Percentiles rank a stretch among this genome's conserved stretches.
Conservation (phyloP, 1,140 invertebrate species). For the Temnothorax nylanderi region DNA sequence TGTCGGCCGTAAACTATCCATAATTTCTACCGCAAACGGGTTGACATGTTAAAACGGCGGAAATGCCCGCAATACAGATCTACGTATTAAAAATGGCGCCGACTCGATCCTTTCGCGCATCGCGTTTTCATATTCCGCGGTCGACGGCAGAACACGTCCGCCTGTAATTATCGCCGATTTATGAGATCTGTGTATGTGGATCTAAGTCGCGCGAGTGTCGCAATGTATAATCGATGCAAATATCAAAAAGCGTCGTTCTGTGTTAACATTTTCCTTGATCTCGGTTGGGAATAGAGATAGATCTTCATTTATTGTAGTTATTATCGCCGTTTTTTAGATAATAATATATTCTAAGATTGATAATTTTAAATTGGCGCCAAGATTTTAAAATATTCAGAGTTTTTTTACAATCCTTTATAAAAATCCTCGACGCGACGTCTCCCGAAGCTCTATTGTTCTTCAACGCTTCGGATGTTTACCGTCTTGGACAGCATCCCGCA, state of each 20-base stretch:
- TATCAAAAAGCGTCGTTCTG: not conserved
- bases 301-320: not conserved
- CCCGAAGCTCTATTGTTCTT: not conserved
- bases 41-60: conserved; percentile 63
- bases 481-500: not conserved
- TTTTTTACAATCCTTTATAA: not conserved
- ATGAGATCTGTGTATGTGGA: conserved; percentile 37
- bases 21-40: conserved; percentile 19
- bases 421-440: not conserved
- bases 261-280: not conserved
- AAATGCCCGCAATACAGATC: conserved; percentile 17
- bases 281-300: not conserved
- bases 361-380: not conserved
- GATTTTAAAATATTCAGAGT: not conserved
- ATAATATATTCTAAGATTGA: not conserved
- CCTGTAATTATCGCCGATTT: conserved; percentile 26
- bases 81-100: conserved; percentile 53
- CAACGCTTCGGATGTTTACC: conserved; percentile 1
- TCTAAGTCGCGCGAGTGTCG: not conserved
- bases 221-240: not conserved
- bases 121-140: conserved; percentile 18
- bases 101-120: not conserved
- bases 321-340: not conserved
- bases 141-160: conserved; percentile 15
- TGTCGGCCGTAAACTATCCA: conserved; percentile 37